Base-by-base conservation (phyloP, 2,888 invertebrate genomes). In the Diplolepis rosae region DNA sequence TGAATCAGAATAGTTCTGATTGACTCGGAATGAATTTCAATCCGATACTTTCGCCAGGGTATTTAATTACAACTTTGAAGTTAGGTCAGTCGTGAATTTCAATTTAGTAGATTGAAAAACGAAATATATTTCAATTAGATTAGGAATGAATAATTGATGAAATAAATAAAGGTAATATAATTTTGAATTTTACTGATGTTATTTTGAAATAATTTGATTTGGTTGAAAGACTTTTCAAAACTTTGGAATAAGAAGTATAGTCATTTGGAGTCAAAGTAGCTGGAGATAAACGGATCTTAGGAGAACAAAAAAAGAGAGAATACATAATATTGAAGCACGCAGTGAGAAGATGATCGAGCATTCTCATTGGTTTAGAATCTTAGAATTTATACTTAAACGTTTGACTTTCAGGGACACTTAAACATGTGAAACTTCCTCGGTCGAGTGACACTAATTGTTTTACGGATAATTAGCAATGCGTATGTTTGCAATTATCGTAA, bases 381-480 rank as follows among this genome's bases (percentile, higher is more conserved):
- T 42, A 42, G n/a, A 7, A 45, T 45, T 45, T 45, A n/a, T n/a
- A 45, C 45, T 45, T 0, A 13, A 54, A 15, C 15, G 6, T 35
- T 56, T 35, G 22, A 35, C 11, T 35, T 35, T 24, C 18, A 56
- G 35, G 35, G n/a, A 35, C 4, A 35, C 22, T 35, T 45, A 45
- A 45, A 45, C 18, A 7, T 42, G 42, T 15, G 6, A n/a, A 42
- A 42, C 42, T 42, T 22, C 7, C 15, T 5, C 13, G 35, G 13
- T 3, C 6, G 35, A 24, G 22, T 13, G 35, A 56, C 22, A 35
- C 24, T 54, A 39, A 56, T 56, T 3, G 18, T 56, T 35, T 56
- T 11, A 9, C 54, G 30, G 30, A 32, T 56, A 56, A 56, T 56
- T 56, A 56, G 7, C 22, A 56, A 56, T 35, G 11, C 32, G 13